Base-by-base conservation (phyloP, 2,888 invertebrate species). In the Drosophila neonasuta region DNA sequence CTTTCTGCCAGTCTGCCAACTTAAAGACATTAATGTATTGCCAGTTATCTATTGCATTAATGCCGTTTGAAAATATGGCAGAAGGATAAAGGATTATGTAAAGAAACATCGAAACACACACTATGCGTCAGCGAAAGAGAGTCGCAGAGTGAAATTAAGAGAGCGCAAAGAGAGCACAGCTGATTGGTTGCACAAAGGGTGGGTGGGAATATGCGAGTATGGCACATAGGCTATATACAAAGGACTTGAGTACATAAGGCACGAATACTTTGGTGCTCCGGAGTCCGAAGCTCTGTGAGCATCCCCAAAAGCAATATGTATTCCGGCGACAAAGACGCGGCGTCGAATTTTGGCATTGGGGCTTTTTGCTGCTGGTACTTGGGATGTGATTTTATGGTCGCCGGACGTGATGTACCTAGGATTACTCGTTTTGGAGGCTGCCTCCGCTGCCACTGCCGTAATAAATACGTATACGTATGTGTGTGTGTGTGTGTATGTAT, bases 261-360 rank as follows among this genome's bases (percentile, higher is more conserved):
- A 29, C 24, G 13, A n/a, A 17, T 7, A 41, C 39, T 39, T 41
- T 13, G 13, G 6, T 13, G 36, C 13, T 13, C 8, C 8, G 13
- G 39, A 41, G 74, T 68, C 68, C 11, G 68, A 46, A 80, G 71
- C 68, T 74, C 87, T 77, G 76, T 71, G 68, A 87, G 77, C 88
- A 88, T 87, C 89, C 89, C 87, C 88, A 88, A 86, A 68, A 87
- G 87, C 87, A 66, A 87, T 80, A 83, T 88, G 88, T 85, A 80
- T 73, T 77, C 79, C 65, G 88, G 88, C 83, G 69, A 75, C 70
- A 73, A 68, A 67, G 46, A 52, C 45, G 63, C 69, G 42, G 46
- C 41, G 59, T 49, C 52, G 50, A 66, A 57, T 54, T 63, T 60
- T 46, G 55, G 57, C 58, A 46, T 64, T 59, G 56, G 59, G 64